phyloP scores from a whole-genome alignment of 2,113 vertebrate genomes.

The Calyptomena viridis region DNA sequence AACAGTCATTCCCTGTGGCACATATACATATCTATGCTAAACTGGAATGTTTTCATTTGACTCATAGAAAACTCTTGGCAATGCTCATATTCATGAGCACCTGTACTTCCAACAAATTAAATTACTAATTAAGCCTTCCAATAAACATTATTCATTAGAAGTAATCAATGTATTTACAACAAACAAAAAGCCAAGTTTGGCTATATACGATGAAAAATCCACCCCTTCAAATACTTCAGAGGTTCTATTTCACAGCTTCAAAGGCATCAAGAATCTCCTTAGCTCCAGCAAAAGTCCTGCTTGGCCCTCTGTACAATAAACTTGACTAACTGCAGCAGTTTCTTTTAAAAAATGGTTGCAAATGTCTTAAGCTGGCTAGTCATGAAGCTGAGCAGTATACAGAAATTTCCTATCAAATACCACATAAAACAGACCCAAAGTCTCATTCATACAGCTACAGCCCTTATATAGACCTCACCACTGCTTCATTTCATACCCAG shows the following conservation, averaged over 20 bases:
- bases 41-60: not conserved
- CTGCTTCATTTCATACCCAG: not conserved
- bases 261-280: not conserved
- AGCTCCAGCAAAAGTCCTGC: not conserved
- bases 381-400: not conserved
- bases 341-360: not conserved
- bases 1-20: not conserved
- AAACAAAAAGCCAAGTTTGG: not conserved
- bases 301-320: not conserved
- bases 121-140: not conserved
- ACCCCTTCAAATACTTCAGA: not conserved
- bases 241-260: not conserved
- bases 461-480: not conserved
- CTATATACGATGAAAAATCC: not conserved
- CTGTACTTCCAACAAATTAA: not conserved
- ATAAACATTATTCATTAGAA: not conserved
- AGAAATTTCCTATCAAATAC: not conserved
- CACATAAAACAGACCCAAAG: not conserved
- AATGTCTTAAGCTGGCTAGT: too few species aligned
- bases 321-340: not conserved
- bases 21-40: not conserved
- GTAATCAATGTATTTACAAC: not conserved
- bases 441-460: not conserved
- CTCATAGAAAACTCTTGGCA: not conserved
- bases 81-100: not conserved